Base-by-base conservation (phyloP, 2,113 vertebrate genomes). In the Micromys minutus region DNA sequence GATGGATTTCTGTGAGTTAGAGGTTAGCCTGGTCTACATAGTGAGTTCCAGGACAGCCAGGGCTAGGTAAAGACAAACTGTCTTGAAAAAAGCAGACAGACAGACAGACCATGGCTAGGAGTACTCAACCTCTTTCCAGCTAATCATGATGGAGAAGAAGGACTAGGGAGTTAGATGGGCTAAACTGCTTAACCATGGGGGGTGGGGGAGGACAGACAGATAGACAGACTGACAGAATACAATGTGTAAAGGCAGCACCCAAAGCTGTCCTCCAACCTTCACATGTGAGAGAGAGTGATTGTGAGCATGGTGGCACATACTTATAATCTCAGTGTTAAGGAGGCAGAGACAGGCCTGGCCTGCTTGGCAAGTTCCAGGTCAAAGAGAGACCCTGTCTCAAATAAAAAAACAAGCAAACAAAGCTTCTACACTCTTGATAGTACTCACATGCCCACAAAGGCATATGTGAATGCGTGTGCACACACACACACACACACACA, bases 401-500 rank as follows among this genome's bases (percentile, higher is more conserved):
- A 36, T 11, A 65, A 79, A 55, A 19, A 72, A 72, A 3, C 65
- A 39, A 72, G 36, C 10, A 47, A 45, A 45, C 19, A 34, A 34
- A 79, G 9, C 50, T 50, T 42, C 55, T 36, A 19, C 7, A 45
- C 26, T n/a, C 80, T 16, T 39, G 74, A 77, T 50, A 29, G n/a
- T 50, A 10, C n/a, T 36, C 17, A 4, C 10, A 10, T 19, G 3
- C 79, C 8, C 80, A 17, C 39, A 21, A 19, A 61, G 57, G 10
- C 24, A 15, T 65, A 65, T 13, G 11, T 65, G 63, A 65, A 65
- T 11, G 29, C 26, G 31, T 31, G 11, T n/a, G n/a, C n/a, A 50
- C 50, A 5, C 36, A 24, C 34, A 80, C 34, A 57, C 1, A 9
- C 31, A 36, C 19, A 2, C n/a, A 34, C 0, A 0, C 26, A 6